Conservation (phyloP, 2,888 invertebrate species). For the Malacosoma neustria region DNA sequence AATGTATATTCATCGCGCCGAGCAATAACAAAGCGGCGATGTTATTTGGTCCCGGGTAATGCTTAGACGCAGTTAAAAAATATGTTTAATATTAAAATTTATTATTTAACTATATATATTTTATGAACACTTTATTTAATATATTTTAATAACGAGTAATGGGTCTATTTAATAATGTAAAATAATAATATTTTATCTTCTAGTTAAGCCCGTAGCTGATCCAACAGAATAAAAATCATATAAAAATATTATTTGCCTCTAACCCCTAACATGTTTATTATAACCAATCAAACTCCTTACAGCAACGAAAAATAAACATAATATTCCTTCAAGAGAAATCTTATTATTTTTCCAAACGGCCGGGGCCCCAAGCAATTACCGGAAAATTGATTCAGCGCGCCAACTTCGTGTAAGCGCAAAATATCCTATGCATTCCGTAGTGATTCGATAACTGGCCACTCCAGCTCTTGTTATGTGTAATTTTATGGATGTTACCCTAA, state of each 20-base stretch:
- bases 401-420: conserved; percentile 34
- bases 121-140: too few species aligned
- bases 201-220: too few species aligned
- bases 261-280: background rate
- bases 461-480: conserved; percentile 34
- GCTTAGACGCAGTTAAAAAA: too few species aligned
- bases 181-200: too few species aligned
- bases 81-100: too few species aligned
- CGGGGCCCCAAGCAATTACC: conserved; percentile 21
- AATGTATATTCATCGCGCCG: too few species aligned
- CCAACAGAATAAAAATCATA: too few species aligned
- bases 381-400: conserved; percentile 31
- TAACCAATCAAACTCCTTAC: background rate
- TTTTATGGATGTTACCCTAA: conserved; percentile 45
- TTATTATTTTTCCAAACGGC: background rate
- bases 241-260: background rate
- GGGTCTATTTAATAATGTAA: too few species aligned
- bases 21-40: too few species aligned
- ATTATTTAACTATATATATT: too few species aligned
- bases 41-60: too few species aligned
- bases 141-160: too few species aligned
- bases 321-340: background rate
- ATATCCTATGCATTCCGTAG: conserved; percentile 56
- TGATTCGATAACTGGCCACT: conserved; percentile 51
- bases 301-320: background rate